A percentile compares a stretch with the other conserved stretches of the same genome.
Evolutionary conservation across 2,797 vertebrate genomes (phyloP).

Genomic region (Pangasius macronema): DNA sequence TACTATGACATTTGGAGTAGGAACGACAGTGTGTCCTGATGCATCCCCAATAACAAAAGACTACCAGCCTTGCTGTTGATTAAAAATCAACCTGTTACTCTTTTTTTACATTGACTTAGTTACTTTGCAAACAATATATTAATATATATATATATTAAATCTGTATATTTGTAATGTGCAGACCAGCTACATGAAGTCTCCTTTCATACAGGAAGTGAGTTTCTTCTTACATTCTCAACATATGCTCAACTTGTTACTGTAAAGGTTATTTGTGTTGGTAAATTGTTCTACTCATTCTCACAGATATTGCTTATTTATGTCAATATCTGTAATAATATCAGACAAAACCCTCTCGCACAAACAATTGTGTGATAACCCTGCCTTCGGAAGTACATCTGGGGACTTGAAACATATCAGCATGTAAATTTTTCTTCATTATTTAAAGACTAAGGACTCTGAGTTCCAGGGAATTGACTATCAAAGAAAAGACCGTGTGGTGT

Average conservation of each 20-base stretch:
- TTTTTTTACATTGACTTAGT: too few relatives aligned
- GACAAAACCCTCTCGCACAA: not conserved
- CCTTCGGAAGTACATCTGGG: not conserved
- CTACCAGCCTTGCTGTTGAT: too few relatives aligned
- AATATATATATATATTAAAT: too few relatives aligned
- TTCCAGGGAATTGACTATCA: slow-evolving; percentile 27
- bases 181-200: too few relatives aligned
- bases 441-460: not conserved
- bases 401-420: not conserved
- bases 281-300: not conserved
- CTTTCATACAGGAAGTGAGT: too few relatives aligned
- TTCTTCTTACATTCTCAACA: not conserved
- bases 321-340: not conserved
- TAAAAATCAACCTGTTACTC: too few relatives aligned
- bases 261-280: not conserved
- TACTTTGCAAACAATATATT: too few relatives aligned
- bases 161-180: too few relatives aligned
- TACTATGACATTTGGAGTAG: not conserved
- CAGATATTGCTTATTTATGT: not conserved
- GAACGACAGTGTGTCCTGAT: not conserved
- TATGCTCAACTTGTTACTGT: not conserved
- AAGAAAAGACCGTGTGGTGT: slow-evolving; percentile 13
- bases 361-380: not conserved
- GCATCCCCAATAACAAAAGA: not conserved
- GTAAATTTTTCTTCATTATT: not conserved